Evolutionary conservation across 2,797 vertebrate genomes (phyloP).

Genomic region (Enteromius mattozi): DNA sequence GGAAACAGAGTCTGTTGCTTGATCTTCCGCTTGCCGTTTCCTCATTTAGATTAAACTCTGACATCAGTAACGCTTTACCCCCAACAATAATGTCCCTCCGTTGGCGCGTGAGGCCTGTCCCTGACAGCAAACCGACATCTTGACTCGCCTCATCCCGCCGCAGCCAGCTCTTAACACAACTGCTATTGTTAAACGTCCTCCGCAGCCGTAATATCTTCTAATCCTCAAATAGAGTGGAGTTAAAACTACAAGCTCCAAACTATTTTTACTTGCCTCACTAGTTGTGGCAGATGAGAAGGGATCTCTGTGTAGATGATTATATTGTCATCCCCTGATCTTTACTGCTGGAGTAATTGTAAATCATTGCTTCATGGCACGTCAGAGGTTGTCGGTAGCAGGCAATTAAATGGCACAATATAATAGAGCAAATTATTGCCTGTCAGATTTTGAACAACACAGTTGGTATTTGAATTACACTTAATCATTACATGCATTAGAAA

Average conservation of each 20-base stretch:
- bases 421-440: conserved; percentile 96
- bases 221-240: conserved; percentile 81
- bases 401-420: conserved; percentile 98
- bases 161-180: conserved; percentile 60
- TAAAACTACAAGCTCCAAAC: conserved; percentile 79
- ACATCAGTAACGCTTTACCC: conserved; percentile 57
- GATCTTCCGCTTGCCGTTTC: conserved; percentile 49
- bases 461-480: conserved; percentile 97
- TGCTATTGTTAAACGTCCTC: conserved; percentile 60
- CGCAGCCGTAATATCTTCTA: conserved; percentile 70
- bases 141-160: conserved; percentile 52
- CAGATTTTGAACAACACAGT: conserved; percentile 96
- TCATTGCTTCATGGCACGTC: conserved; percentile 96
- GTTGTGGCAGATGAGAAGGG: conserved; percentile 88
- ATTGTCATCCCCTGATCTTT: conserved; percentile 96
- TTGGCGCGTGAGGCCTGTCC: conserved; percentile 26
- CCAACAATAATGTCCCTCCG: conserved; percentile 49
- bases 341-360: conserved; percentile 96
- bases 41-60: conserved; percentile 63
- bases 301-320: conserved; percentile 94
- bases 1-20: conserved; percentile 46
- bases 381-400: conserved; percentile 93
- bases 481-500: conserved; percentile 96
- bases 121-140: conserved; percentile 61
- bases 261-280: conserved; percentile 85